Evolutionary conservation across 2,888 invertebrate genomes (phyloP).

Genomic region (Agonum fuliginosum): DNA sequence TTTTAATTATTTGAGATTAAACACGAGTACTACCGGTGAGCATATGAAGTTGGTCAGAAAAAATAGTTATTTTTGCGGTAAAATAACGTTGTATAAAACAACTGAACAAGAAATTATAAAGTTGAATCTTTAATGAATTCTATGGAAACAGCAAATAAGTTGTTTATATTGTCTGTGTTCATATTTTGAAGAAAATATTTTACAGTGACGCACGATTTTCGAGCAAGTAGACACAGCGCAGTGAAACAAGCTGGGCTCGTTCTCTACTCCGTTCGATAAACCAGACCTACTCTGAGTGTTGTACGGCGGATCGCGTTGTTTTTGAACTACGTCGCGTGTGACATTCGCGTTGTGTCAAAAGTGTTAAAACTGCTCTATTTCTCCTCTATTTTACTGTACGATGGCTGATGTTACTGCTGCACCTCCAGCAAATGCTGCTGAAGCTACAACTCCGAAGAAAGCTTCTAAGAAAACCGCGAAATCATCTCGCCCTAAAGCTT

Average conservation of each 20-base stretch:
- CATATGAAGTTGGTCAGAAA: conserved; percentile 8
- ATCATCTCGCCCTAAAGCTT: conserved; percentile 11
- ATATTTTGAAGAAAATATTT: conserved; percentile 47
- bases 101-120: conserved; percentile 1
- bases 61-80: not conserved
- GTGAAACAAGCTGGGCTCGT: not conserved
- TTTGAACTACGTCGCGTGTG: not conserved
- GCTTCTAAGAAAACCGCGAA: conserved; percentile 11
- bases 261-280: conserved; percentile 46
- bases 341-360: conserved; percentile 6
- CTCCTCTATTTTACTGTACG: no score
- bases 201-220: conserved; percentile 39
- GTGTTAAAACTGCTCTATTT: conserved; percentile 1
- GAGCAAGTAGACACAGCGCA: conserved; percentile 26
- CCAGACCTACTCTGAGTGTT: conserved; percentile 8
- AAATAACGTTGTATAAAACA: conserved; percentile 6
- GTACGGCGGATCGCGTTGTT: conserved; percentile 2
- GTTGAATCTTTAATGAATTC: conserved; percentile 29
- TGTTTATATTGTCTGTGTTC: not conserved
- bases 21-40: conserved; percentile 7
- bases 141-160: not conserved
- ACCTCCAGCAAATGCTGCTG: conserved; percentile 34
- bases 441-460: conserved; percentile 47
- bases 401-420: conserved; percentile 38
- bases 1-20: conserved; percentile 39